Percentiles rank a stretch among this genome's conserved stretches.
These are phyloP conservation scores for Drosophila obscura DNA, from an alignment of 1,140 invertebrate species.

Conservation along the genomic window DNA sequence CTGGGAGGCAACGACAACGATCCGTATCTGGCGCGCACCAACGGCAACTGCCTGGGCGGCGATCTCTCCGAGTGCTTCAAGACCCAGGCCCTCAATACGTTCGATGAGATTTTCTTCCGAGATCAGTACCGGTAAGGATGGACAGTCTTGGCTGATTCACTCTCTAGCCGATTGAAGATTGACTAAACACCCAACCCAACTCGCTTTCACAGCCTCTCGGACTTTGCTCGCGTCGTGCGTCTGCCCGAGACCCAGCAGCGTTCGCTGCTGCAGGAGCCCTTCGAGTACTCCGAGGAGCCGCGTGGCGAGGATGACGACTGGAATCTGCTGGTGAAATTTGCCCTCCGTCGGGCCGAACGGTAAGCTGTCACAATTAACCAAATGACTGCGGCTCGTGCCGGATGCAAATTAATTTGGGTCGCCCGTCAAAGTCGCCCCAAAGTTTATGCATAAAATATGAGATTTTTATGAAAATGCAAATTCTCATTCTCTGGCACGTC, in stretches of 20 bases:
- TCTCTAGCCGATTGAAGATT: background rate
- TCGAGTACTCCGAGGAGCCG: conserved; percentile 87
- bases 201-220: conserved; percentile 85
- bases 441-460: conserved; percentile 60
- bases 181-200: background rate
- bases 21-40: conserved; percentile 89
- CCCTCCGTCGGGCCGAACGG: conserved; percentile 88
- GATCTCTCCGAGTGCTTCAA: conserved; percentile 93
- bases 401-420: conserved; percentile 66
- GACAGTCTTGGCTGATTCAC: background rate
- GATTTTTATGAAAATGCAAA: conserved; percentile 56
- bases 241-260: conserved; percentile 87
- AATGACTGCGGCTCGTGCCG: conserved; percentile 44
- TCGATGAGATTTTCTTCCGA: conserved; percentile 90
- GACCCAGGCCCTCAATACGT: conserved; percentile 88
- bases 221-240: conserved; percentile 88
- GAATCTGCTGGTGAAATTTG: conserved; percentile 91
- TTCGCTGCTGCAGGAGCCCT: conserved; percentile 87
- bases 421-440: conserved; percentile 15
- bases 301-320: conserved; percentile 90
- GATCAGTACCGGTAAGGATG: conserved; percentile 85
- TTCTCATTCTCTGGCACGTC: conserved; percentile 35
- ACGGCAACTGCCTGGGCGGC: conserved; percentile 89
- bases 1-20: conserved; percentile 88
- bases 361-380: conserved; percentile 82